A percentile compares a stretch with the other conserved stretches of the same genome.
Evolutionary conservation across 2,797 vertebrate species (phyloP).

Genomic region (Onychomys leucogaster): DNA sequence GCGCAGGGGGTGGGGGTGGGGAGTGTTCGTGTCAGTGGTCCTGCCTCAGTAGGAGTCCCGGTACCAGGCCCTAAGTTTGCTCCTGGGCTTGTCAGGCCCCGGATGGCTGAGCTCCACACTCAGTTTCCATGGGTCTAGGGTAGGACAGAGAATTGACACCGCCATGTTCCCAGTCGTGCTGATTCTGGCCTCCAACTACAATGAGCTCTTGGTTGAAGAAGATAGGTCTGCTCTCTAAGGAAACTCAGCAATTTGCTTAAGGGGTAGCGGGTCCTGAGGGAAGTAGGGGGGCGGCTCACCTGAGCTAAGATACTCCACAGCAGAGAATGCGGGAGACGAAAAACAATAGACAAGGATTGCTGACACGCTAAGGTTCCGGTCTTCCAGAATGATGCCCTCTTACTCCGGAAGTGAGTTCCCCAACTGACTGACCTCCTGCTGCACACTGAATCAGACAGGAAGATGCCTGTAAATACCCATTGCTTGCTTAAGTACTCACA

Average conservation of each 20-base stretch:
- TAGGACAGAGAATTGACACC: background rate
- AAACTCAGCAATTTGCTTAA: background rate
- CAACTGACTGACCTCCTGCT: background rate
- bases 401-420: background rate
- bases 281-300: rapidly evolving
- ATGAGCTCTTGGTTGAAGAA: no score
- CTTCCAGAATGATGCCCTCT: background rate
- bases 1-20: background rate
- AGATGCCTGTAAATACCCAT: background rate
- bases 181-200: background rate
- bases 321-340: background rate
- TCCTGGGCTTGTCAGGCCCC: background rate
- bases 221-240: background rate
- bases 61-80: background rate
- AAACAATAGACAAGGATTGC: background rate
- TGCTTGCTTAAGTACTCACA: background rate
- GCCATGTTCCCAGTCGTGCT: background rate
- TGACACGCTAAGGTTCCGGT: background rate
- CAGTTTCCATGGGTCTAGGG: background rate
- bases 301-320: background rate
- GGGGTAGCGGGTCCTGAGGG: background rate
- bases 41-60: background rate
- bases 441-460: background rate
- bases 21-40: background rate
- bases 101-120: background rate